A percentile compares a stretch with the other conserved stretches of the same genome.
These are phyloP conservation scores for Centropyge bicolor DNA, from an alignment of 2,797 vertebrate genomes.

Conservation along the genomic window DNA sequence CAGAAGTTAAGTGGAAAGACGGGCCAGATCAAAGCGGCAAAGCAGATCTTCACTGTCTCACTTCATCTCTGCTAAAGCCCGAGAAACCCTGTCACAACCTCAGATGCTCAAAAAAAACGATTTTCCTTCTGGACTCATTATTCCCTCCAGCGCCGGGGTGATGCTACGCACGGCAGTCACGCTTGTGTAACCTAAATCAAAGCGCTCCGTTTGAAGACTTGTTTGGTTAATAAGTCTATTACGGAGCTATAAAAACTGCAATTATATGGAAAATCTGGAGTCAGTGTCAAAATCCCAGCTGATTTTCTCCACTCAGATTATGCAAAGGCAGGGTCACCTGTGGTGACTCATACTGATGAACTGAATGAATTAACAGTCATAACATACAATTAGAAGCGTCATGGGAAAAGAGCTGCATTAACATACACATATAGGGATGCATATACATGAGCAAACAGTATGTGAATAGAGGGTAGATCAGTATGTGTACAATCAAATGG, in stretches of 20 bases:
- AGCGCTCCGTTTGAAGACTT: slow-evolving; percentile 64
- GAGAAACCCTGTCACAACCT: slow-evolving; percentile 67
- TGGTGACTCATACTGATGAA: slow-evolving; percentile 4
- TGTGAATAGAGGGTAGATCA: background rate
- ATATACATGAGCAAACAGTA: background rate
- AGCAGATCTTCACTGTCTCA: slow-evolving; percentile 78
- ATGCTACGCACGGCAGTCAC: slow-evolving; percentile 57
- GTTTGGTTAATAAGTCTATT: slow-evolving; percentile 65
- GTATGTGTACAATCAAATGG: background rate
- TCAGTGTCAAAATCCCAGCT: slow-evolving; percentile 37
- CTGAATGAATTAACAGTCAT: background rate
- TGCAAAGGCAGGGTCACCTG: slow-evolving; percentile 26
- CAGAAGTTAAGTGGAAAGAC: slow-evolving; percentile 66
- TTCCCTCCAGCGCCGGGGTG: slow-evolving; percentile 48
- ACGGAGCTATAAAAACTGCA: slow-evolving; percentile 57
- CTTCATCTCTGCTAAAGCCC: slow-evolving; percentile 66
- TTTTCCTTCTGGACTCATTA: slow-evolving; percentile 66
- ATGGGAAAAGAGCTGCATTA: background rate
- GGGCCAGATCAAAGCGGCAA: slow-evolving; percentile 70
- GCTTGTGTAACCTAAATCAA: slow-evolving; percentile 61
- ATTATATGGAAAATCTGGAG: slow-evolving; percentile 63
- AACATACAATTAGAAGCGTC: slow-evolving; percentile 7
- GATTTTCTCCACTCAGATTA: slow-evolving; percentile 37
- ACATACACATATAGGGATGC: background rate
- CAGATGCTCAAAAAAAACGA: slow-evolving; percentile 55